Evolutionary conservation across 1,140 invertebrate genomes (phyloP).

Genomic region (Notospermus geniculatus): DNA sequence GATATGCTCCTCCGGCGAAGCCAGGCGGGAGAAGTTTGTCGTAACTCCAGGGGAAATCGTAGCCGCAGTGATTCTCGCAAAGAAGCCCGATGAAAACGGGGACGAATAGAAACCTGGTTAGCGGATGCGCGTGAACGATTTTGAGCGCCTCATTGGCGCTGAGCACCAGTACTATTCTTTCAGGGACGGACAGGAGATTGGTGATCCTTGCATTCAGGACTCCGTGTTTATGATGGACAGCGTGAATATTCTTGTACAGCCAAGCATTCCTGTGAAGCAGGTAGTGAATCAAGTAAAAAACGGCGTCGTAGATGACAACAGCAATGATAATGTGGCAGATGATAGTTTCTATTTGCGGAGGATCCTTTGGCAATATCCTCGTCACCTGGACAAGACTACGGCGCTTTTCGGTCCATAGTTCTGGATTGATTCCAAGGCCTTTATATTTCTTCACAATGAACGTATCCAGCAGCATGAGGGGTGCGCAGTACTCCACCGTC

Average conservation of each 20-base stretch:
- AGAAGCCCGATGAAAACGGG: slow-evolving; percentile 39
- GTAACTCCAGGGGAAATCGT: slow-evolving; percentile 40
- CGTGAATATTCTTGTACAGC: slow-evolving; percentile 41
- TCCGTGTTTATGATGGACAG: slow-evolving; percentile 40
- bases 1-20: slow-evolving; percentile 33
- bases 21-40: slow-evolving; percentile 35
- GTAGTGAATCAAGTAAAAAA: slow-evolving; percentile 41
- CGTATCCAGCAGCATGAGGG: slow-evolving; percentile 39
- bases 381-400: slow-evolving; percentile 33
- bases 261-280: slow-evolving; percentile 34
- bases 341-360: slow-evolving; percentile 30
- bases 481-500: slow-evolving; percentile 29
- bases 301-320: slow-evolving; percentile 35
- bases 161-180: slow-evolving; percentile 34
- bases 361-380: slow-evolving; percentile 31
- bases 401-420: slow-evolving; percentile 26
- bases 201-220: slow-evolving; percentile 39
- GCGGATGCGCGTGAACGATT: slow-evolving; percentile 39
- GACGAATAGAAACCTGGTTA: slow-evolving; percentile 39
- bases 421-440: slow-evolving; percentile 31
- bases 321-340: slow-evolving; percentile 30
- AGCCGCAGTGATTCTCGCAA: slow-evolving; percentile 44
- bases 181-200: slow-evolving; percentile 37
- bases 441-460: slow-evolving; percentile 42
- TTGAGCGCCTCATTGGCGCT: slow-evolving; percentile 44